These are phyloP conservation scores for Papilio aristodemus DNA, from an alignment of 1,140 invertebrate genomes.

Conservation along the genomic window DNA sequence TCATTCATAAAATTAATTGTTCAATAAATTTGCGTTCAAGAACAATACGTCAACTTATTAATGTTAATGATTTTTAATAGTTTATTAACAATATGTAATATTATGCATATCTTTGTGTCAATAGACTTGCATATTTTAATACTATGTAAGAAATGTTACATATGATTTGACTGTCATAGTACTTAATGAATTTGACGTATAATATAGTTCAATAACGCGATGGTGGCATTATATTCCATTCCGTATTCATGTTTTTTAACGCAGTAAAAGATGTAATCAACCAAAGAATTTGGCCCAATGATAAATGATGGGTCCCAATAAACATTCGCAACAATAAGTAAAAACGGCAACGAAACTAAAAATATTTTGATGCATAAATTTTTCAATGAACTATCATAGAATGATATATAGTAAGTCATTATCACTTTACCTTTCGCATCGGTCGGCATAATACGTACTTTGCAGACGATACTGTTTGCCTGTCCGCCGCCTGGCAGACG, in stretches of 20 bases:
- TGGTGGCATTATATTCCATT: too few species aligned
- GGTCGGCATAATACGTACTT: too few species aligned
- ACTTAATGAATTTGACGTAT: not conserved
- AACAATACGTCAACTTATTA: conserved; percentile 10
- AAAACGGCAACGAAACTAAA: too few species aligned
- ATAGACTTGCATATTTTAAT: not conserved
- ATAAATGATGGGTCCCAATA: too few species aligned
- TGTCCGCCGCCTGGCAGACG: too few species aligned
- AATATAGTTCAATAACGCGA: not conserved
- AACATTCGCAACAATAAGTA: too few species aligned
- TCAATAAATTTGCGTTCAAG: conserved; percentile 23
- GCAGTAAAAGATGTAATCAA: too few species aligned
- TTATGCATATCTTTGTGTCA: not conserved
- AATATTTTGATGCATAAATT: not conserved
- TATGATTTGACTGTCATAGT: not conserved
- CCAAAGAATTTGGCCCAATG: too few species aligned
- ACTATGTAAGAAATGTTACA: not conserved
- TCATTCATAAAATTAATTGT: conserved; percentile 32
- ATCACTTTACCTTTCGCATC: too few species aligned
- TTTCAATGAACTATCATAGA: not conserved
- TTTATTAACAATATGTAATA: not conserved
- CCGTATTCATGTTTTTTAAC: too few species aligned
- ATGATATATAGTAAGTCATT: too few species aligned
- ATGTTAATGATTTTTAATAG: not conserved
- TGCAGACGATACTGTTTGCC: too few species aligned